These are phyloP conservation scores for Zapus hudsonius DNA, from an alignment of 2,113 vertebrate species.

Conservation along the genomic window DNA sequence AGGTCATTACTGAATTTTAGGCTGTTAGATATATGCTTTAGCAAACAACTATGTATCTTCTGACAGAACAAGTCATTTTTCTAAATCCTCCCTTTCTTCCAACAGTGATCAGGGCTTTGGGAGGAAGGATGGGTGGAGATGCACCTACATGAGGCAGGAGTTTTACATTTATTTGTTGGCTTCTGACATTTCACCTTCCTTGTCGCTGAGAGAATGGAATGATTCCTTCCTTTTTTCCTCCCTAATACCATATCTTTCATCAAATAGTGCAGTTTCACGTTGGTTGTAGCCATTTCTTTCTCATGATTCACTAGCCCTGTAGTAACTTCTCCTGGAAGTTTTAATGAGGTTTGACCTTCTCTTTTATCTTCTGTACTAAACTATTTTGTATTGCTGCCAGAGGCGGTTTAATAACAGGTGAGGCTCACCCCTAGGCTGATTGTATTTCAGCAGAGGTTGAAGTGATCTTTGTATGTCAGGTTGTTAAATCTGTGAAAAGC, in stretches of 20 bases:
- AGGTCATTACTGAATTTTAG: no score
- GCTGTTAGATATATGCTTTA: no score
- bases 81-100: rapidly evolving
- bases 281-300: neutral
- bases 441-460: constrained; percentile 75
- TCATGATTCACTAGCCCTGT: constrained; percentile 42
- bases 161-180: neutral
- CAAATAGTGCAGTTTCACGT: neutral
- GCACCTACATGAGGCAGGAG: neutral
- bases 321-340: constrained; percentile 57
- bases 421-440: constrained; percentile 53
- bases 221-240: neutral
- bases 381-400: constrained; percentile 63
- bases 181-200: neutral
- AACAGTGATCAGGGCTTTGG: neutral
- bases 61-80: neutral
- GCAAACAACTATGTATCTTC: no score
- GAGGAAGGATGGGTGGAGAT: neutral
- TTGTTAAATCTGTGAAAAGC: constrained; percentile 70
- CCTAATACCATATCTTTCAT: neutral
- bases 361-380: constrained; percentile 77
- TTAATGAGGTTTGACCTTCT: constrained; percentile 78
- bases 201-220: neutral
- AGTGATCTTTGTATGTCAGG: constrained; percentile 67
- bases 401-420: constrained; percentile 71